phyloP scores from a whole-genome alignment of 2,888 invertebrate species.

The Pammene aurita region DNA sequence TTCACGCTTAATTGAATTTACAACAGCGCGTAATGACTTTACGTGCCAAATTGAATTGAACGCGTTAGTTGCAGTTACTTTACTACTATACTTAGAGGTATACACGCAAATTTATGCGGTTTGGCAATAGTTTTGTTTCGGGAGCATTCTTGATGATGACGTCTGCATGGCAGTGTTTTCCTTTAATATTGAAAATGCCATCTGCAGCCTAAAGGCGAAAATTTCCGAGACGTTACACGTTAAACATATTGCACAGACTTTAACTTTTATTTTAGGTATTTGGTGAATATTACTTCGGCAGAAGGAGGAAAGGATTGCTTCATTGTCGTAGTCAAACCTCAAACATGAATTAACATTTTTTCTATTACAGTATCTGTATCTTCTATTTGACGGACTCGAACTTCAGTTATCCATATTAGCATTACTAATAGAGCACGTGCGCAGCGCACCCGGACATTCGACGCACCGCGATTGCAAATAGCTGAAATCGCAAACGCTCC shows the following conservation, averaged over 20 bases:
- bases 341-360: no score
- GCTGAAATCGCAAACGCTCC: slow-evolving; percentile 40
- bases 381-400: no score
- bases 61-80: neutral
- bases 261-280: no score
- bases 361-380: no score
- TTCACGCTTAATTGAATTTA: slow-evolving; percentile 3
- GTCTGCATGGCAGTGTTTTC: neutral
- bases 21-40: slow-evolving; percentile 1
- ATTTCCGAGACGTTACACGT: no score
- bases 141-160: slow-evolving; percentile 8
- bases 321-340: no score
- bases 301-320: no score
- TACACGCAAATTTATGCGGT: neutral
- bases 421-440: neutral
- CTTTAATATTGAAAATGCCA: neutral
- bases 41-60: slow-evolving; percentile 7
- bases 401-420: neutral
- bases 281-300: no score
- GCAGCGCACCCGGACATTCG: slow-evolving; percentile 43
- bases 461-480: slow-evolving; percentile 45
- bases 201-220: neutral
- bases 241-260: no score
- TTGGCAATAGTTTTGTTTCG: slow-evolving; percentile 9
- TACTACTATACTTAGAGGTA: neutral